These are phyloP conservation scores for Gallinago solitaria DNA, from an alignment of 2,797 vertebrate species.

Conservation along the genomic window DNA sequence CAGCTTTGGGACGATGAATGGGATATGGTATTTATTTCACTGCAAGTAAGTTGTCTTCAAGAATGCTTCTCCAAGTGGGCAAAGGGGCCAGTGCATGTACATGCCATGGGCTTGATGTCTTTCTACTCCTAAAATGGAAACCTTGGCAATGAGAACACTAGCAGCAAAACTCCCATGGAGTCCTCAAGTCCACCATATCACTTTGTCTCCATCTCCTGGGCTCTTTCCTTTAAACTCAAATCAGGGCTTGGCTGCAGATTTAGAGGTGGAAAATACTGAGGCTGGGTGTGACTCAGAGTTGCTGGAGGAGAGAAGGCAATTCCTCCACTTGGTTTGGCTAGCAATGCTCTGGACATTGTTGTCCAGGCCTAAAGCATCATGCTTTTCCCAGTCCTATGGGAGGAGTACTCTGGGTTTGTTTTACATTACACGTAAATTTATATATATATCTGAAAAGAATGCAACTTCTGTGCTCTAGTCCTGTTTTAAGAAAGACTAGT, in stretches of 20 bases:
- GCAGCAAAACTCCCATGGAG: not conserved
- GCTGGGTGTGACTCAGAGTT: not conserved
- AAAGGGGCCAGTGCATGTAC: not conserved
- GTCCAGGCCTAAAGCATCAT: not conserved
- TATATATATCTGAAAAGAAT: not conserved
- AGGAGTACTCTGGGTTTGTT: not conserved
- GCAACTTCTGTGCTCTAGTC: not conserved
- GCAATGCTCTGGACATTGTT: not conserved
- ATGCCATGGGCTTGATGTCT: not conserved
- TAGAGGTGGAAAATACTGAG: not conserved
- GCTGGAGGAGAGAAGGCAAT: not conserved
- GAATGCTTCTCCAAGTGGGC: not conserved
- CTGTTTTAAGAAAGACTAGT: not conserved
- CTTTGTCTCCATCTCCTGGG: not conserved
- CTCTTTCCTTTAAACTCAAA: not conserved
- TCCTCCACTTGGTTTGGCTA: not conserved
- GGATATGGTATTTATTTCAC: constrained; percentile 89
- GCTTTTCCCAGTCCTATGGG: not conserved
- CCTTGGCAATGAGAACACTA: not conserved
- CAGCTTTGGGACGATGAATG: constrained; percentile 93
- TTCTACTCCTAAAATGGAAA: not conserved
- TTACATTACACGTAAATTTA: not conserved
- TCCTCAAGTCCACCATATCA: not conserved
- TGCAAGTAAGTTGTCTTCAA: constrained; percentile 81
- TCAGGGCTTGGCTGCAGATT: not conserved